phyloP scores from a whole-genome alignment of 2,113 vertebrate genomes.

The Pseudopodoces humilis region DNA sequence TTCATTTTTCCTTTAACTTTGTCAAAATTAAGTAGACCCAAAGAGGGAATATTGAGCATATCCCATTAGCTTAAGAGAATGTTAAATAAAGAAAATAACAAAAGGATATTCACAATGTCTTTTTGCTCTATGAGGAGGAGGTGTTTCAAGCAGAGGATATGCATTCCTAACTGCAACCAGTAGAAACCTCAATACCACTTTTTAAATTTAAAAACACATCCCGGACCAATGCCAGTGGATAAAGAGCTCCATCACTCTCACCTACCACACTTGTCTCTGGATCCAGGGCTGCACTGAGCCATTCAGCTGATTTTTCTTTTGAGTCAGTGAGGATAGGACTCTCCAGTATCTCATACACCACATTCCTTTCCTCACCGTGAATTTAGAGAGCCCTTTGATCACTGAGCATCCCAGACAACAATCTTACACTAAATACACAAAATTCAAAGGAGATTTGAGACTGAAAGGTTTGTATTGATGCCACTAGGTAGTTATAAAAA shows the following conservation, averaged over 20 bases:
- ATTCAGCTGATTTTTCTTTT: not conserved
- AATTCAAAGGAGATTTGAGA: not conserved
- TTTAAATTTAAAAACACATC: not conserved
- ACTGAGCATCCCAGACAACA: not conserved
- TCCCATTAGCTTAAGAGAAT: not conserved
- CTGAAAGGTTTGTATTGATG: not conserved
- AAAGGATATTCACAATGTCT: not conserved
- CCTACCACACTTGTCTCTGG: not conserved
- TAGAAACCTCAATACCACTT: not conserved
- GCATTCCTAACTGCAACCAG: not conserved
- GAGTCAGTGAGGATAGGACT: not conserved
- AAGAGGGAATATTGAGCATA: not conserved
- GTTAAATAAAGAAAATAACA: not conserved
- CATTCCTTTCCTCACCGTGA: not conserved
- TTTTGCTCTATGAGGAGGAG: not conserved
- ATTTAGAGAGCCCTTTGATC: not conserved
- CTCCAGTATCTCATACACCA: fast-evolving
- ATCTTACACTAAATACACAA: not conserved
- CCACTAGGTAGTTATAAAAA: not conserved
- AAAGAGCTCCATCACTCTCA: not conserved
- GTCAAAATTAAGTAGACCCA: not conserved
- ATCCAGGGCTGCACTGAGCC: not conserved
- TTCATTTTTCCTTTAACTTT: not conserved
- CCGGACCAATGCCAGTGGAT: fast-evolving
- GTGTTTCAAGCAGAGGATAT: not conserved